Base-by-base conservation (phyloP, 2,113 vertebrate genomes). In the Abramis brama region DNA sequence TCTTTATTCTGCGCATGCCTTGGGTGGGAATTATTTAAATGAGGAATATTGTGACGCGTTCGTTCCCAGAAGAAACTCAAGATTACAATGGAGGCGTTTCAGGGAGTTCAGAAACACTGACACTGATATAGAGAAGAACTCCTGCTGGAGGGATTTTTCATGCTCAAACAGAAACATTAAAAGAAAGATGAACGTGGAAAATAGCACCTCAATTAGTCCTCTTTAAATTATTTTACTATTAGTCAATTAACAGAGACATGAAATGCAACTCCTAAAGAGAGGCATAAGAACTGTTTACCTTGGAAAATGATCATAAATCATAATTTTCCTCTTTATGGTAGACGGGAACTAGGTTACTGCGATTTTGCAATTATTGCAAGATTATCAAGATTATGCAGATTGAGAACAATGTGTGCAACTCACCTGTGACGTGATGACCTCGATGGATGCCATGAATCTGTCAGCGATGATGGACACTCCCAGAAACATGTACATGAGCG, bases 401-500 rank as follows among this genome's bases (percentile, higher is more conserved):
- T 50, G 47, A 15, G 47, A 50, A 50, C 6, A 7, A 21, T 6
- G 52, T 7, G 52, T 21, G 55, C 19, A 21, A 19, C 97, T 95
- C 93, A 98, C 98, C 93, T 99, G 97, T 3, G 98, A 99, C 0
- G 98, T 99, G 94, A 99, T 99, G 74, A 99, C 98, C 93, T 99
- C 98, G 9, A 99, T 99, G 91, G 98, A 99, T 0, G 98, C 96
- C 98, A 99, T 99, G 95, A 99, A 99, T 91, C 98, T 97, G 91
- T 99, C 98, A 0, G 98, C 98, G 2, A 99, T 96, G 95, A 99
- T 99, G 91, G 98, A 99, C 78, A 99, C 98, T 0, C 98, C 98
- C 91, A 99, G 90, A 93, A 99, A 99, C 96, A 98, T 96, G 94
- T 99, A 99, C 93, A 98, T 97, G 94, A 99, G 97, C 0, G 95